Base-by-base conservation (phyloP, 2,888 invertebrate genomes). In the Schizaphis graminum region DNA sequence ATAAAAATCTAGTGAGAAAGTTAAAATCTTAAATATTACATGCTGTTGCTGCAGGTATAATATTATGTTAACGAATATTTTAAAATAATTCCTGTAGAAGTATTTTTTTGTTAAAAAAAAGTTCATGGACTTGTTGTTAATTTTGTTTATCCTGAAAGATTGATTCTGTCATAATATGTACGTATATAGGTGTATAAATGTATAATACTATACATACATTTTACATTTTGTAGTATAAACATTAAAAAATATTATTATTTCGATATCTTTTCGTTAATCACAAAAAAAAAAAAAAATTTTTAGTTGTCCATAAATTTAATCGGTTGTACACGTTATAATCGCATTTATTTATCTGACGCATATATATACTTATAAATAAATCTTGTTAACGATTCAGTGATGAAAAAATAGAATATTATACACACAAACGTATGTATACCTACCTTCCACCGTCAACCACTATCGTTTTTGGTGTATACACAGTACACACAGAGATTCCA, bases 361-460 rank as follows among this genome's bases (percentile, higher is more conserved):
- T 41, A 26, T 49, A 56, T 67, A 67, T 67, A 61, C 7, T 16
- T 44, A 41, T 13, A 41, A 24, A 13, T 57, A 61, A 11, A 61
- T 77, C 41, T 53, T 53, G 77, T 77, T 88, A 67, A 89, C 88
- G 67, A 88, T 88, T 93, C 53, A 53, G 41, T 28, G 67, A 88
- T 89, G 92, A 88, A 88, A 88, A 88, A 88, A 88, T 93, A 89
- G 89, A 93, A 93, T 93, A 88, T 93, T 53, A 77, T 89, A 89
- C 41, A 89, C 67, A 89, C 44, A 53, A 89, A 89, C 57, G 35
- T n/a, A 26, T 26, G 61, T 47, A 56, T 41, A 35, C 8, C 35
- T 41, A 35, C 8, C 35, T 35, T 41, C 35, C n/a, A 53, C 41
- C 28, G 53, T 41, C 87, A 92, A 87, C 67, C 41, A 21, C 21